These are phyloP conservation scores for Dolomedes plantarius DNA, from an alignment of 2,888 invertebrate genomes.

Conservation along the genomic window DNA sequence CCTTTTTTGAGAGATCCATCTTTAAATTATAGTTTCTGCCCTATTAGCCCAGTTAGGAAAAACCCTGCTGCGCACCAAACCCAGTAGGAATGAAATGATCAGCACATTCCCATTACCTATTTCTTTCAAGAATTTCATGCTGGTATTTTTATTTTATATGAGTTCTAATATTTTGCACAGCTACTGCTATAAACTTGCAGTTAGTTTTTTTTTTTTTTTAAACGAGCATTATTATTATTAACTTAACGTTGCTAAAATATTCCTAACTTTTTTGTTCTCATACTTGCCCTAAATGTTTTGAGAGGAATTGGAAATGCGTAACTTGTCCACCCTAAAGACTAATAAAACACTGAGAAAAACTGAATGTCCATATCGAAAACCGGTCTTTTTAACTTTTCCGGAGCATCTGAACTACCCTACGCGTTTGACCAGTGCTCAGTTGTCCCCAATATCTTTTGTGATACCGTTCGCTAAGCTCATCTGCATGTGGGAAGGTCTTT, in stretches of 20 bases:
- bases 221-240: too few relatives aligned
- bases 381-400: conserved; percentile 16
- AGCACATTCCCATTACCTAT: not conserved
- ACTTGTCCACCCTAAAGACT: conserved; percentile 4
- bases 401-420: not conserved
- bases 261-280: too few relatives aligned
- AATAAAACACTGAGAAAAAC: conserved; percentile 17
- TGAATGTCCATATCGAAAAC: conserved; percentile 7
- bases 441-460: not conserved
- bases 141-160: too few relatives aligned
- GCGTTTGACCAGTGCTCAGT: not conserved
- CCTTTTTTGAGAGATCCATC: not conserved
- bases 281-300: too few relatives aligned
- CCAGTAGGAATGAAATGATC: not conserved
- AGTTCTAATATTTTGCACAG: too few relatives aligned
- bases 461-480: too few relatives aligned
- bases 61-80: not conserved
- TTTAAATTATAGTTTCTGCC: not conserved
- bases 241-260: too few relatives aligned
- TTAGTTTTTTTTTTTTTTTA: too few relatives aligned
- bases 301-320: conserved; percentile 19
- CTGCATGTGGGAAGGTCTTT: too few relatives aligned
- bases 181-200: too few relatives aligned
- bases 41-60: not conserved
- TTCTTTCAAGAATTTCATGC: not conserved